phyloP scores from a whole-genome alignment of 2,888 invertebrate species.

The Rhopalosiphum nymphaeae region DNA sequence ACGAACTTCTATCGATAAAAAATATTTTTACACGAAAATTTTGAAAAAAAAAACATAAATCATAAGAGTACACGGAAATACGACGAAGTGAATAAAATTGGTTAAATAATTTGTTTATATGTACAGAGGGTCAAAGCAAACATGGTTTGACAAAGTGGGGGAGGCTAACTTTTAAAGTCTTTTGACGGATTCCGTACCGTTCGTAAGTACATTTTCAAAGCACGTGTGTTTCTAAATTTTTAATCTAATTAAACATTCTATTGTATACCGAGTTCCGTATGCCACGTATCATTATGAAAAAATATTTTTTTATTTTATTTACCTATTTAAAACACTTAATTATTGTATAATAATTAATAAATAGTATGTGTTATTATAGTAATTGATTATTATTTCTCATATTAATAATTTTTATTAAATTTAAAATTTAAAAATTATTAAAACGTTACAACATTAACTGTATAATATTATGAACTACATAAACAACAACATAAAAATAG shows the following conservation, averaged over 20 bases:
- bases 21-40: background rate
- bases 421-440: background rate
- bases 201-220: background rate
- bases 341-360: too few species aligned
- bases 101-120: background rate
- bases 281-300: too few species aligned
- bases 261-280: background rate
- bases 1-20: background rate
- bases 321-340: too few species aligned
- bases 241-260: background rate
- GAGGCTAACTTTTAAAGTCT: background rate
- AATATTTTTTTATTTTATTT: too few species aligned
- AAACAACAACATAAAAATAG: background rate
- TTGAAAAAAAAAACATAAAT: background rate
- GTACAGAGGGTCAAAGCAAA: background rate
- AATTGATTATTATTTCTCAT: too few species aligned
- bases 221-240: background rate
- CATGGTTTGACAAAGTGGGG: too few species aligned
- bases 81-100: too few species aligned
- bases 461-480: background rate
- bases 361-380: too few species aligned
- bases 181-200: background rate
- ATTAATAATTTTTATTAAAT: too few species aligned
- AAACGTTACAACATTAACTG: background rate
- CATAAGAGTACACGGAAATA: background rate